Base-by-base conservation (phyloP, 2,113 vertebrate genomes). In the Felis chaus region DNA sequence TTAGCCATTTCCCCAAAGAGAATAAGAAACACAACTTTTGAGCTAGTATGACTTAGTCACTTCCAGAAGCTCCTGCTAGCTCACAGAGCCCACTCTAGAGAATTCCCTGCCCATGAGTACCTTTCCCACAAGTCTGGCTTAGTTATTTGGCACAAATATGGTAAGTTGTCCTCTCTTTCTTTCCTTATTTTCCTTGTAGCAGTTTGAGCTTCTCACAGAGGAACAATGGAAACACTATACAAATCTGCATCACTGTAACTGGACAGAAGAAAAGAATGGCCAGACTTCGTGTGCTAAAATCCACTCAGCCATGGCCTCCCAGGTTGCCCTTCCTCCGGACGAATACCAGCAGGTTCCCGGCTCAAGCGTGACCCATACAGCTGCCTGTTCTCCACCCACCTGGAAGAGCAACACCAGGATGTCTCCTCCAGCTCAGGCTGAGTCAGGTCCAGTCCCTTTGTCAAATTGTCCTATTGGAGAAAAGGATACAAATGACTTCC, bases 191-290 rank as follows among this genome's bases (percentile, higher is more conserved):
- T 96, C 97, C 98, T 97, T 98, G 76, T 71, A 99, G 99, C 99
- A 99, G 97, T 98, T 99, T 98, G 98, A 99, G 95, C 98, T 98
- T 68, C 98, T 99, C 91, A 92, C 99, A 96, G 98, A 98, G 82
- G 99, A 99, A 93, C 98, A 99, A 98, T 98, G 98, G 79, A 98
- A 98, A 88, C 98, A 99, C 50, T 98, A 98, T 97, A 98, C 98
- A 16, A 98, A 99, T 74, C 98, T 99, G 16, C 98, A 96, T 41
- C 97, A 95, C 53, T 89, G 14, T 66, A 91, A 97, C 69, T 97
- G 98, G 98, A 96, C 83, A 71, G 96, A 94, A 98, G 96, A 95
- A 96, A 97, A 53, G 25, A 93, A 82, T 41, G 33, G 45, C 73
- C 78, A 80, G 78, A 89, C 95, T 90, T 96, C 78, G 16, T 25